Evolutionary conservation across 1,140 invertebrate genomes (phyloP), one percentile per base, ranked within the genome.

Genomic region (Anagrus nilaparvatae): DNA sequence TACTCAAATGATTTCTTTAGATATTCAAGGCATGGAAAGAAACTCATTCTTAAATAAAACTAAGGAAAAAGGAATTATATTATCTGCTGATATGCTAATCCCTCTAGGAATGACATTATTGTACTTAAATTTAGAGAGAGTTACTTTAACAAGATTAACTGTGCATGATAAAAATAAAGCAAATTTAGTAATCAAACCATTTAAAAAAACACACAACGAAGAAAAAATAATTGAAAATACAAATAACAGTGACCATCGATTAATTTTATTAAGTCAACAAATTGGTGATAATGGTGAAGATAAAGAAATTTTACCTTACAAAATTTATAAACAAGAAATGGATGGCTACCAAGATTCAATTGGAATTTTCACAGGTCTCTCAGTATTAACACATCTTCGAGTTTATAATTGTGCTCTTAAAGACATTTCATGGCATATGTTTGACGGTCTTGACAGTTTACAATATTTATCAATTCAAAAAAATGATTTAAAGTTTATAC

Each of bases 341-440:
- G 68, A 73, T 41, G 67, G 68, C 46, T 71, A 59, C 53, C 64
- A 18, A 54, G 71, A 52, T 47, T 55, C 46, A 18, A 40, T 41
- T 35, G 54, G 58, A 3, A 49, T 65, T 17, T 80, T 82, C 48
- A 70, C 71, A 25, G 73, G 71, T 13, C 68, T 79, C 40, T 57
- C 59, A 19, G 61, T 61, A 39, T 55, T 82, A 12, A 64, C 70
- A 21, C 70, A 79, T 34, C 50, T 82, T 24, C 59, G 77, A 47
- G 69, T 79, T 3, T 67, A 70, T 14, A 61, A 67, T 18, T 82
- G 79, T 49, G 63, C 72, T 17, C 47, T 82, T 16, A 69, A 72
- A 46, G 70, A 76, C 47, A 58, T 82, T 41, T 72, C 74, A 38
- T 81, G 79, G 77, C 75, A 81, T 54, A 78, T 81, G 73, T 81